Evolutionary conservation across 2,797 vertebrate species (phyloP).

Genomic region (Argya squamiceps): DNA sequence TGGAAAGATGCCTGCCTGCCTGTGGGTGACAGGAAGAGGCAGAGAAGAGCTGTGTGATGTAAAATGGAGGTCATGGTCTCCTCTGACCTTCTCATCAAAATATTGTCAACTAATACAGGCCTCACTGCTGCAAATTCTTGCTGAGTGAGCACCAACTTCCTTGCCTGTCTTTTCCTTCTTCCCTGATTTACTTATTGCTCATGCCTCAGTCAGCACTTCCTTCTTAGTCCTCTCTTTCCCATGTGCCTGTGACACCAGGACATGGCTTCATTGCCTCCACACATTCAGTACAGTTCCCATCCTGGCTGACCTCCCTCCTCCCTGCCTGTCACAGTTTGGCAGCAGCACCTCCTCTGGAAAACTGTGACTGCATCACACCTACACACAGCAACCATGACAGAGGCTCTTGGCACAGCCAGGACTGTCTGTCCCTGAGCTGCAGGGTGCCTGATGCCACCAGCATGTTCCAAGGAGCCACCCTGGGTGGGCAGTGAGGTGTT

Average conservation of each 20-base stretch:
- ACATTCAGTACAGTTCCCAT: accelerated
- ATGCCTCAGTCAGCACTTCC: accelerated
- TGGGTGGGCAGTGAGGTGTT: background rate
- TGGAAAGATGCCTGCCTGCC: background rate
- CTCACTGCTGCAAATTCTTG: background rate
- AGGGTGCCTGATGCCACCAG: background rate
- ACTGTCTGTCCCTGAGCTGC: background rate
- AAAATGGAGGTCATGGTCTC: background rate
- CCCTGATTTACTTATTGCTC: background rate
- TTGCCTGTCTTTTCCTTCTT: background rate
- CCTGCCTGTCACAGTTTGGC: background rate
- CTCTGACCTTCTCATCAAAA: background rate
- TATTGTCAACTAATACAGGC: background rate
- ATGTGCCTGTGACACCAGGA: accelerated
- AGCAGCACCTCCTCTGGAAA: background rate
- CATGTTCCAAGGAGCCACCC: background rate
- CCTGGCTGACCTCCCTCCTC: background rate
- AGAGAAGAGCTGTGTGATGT: background rate
- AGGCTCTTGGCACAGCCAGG: accelerated
- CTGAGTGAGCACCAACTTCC: background rate
- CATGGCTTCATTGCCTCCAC: background rate
- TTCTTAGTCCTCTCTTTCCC: background rate
- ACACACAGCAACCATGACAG: background rate
- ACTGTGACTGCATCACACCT: background rate
- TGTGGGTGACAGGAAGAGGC: background rate